Base-by-base conservation (phyloP, 2,113 vertebrate genomes). In the Sterna hirundo region DNA sequence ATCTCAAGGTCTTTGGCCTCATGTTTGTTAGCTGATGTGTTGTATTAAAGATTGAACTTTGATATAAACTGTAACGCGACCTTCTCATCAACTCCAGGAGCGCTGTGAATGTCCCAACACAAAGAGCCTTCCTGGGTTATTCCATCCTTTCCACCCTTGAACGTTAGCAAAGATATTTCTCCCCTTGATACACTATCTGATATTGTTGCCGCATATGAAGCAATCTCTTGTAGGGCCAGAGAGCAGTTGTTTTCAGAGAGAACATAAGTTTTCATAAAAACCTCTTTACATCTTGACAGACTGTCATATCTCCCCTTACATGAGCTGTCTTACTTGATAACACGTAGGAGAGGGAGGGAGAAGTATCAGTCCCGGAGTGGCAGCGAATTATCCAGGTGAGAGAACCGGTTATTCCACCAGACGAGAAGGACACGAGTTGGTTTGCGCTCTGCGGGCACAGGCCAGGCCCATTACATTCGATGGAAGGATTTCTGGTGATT, bases 171-270 rank as follows among this genome's bases (percentile, higher is more conserved):
- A 60, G 64, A 0, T 51, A 52, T 13, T 68, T 17, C 32, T 8
- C 11, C 16, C 15, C 8, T 8, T 3, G 4, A 34, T 16, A 46
- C 10, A 5, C 22, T 20, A 0, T 7, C 27, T 58, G 70, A 5
- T 51, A 3, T 2, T 34, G 57, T 49, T 70, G 58, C 58, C 90
- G 46, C 15, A 3, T n/a, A 21, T 4, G 27, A 13, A 85, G 36
- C n/a, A 21, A 8, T 23, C 29, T 54, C 20, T 34, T 62, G 58
- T 32, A 46, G 30, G 42, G 44, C 20, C 64, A 58, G 42, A 29
- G 30, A 51, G 57, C 29, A 64, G 32, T 2, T 46, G 38, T 65
- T 65, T 42, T 42, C 62, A 65, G 38, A 21, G 27, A 65, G 40
- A 64, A 10, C 34, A 0, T 2, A 4, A 38, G 23, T 72, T 83